These are phyloP conservation scores for Turdus rufiventris DNA, from an alignment of 2,113 vertebrate species.

Conservation along the genomic window DNA sequence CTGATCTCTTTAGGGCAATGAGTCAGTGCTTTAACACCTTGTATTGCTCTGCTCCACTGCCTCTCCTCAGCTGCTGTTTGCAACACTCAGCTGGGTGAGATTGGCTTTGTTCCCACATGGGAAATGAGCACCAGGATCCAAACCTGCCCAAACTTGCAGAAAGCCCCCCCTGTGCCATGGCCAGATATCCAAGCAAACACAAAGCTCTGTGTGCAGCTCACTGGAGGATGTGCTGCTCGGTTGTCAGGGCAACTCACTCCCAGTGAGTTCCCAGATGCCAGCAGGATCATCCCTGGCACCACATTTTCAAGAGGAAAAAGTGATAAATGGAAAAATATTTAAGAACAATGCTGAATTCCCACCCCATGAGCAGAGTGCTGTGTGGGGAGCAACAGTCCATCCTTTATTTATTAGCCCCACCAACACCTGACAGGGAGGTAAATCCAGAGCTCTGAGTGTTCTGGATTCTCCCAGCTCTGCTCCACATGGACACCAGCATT, in stretches of 20 bases:
- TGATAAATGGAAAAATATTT: background rate
- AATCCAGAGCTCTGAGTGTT: background rate
- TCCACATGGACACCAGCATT: background rate
- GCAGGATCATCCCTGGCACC: background rate
- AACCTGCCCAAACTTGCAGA: background rate
- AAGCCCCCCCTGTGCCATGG: background rate
- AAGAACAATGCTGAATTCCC: background rate
- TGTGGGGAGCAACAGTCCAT: background rate
- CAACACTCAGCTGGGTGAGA: background rate
- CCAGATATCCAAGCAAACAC: background rate
- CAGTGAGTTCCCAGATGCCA: background rate
- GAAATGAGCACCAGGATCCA: background rate
- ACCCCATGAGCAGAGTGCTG: accelerated
- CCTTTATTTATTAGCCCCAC: background rate
- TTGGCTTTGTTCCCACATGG: accelerated
- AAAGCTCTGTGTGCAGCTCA: background rate
- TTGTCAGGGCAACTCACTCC: conserved; percentile 36
- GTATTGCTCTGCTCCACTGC: background rate
- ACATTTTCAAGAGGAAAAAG: background rate
- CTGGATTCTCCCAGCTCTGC: background rate
- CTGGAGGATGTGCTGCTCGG: background rate
- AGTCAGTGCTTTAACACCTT: background rate
- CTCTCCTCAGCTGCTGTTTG: background rate
- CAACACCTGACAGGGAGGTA: background rate
- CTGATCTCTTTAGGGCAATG: background rate